A percentile compares a stretch with the other conserved stretches of the same genome.
phyloP scores from a whole-genome alignment of 2,113 vertebrate species.

The Apeltes quadracus region DNA sequence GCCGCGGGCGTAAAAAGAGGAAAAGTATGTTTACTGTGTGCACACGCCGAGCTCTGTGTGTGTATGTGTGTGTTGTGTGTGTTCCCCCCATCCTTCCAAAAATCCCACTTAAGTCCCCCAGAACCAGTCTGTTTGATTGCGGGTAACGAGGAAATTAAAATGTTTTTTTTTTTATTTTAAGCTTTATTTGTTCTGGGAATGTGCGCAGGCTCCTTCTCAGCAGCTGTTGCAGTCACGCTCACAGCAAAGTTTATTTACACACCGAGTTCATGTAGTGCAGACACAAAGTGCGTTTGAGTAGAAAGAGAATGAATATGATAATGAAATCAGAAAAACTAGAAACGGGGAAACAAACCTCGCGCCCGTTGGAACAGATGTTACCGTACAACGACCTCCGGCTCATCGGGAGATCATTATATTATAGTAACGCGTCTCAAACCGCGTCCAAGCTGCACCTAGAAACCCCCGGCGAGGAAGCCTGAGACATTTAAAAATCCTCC shows the following conservation, averaged over 20 bases:
- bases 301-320: neutral
- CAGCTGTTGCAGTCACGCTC: conserved; percentile 2
- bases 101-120: conserved; percentile 40
- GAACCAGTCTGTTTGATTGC: conserved; percentile 48
- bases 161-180: conserved; percentile 13
- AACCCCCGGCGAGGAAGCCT: neutral
- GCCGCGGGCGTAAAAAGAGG: conserved; percentile 91
- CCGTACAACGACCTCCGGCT: neutral
- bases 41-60: conserved; percentile 2
- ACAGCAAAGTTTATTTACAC: neutral
- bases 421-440: neutral
- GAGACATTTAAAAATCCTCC: too few species aligned
- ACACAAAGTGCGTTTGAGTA: neutral
- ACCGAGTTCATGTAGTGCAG: too few species aligned
- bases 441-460: too few species aligned
- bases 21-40: conserved; percentile 84
- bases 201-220: conserved; percentile 17
- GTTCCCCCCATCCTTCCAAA: conserved; percentile 20
- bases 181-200: conserved; percentile 41
- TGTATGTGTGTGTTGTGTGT: too few species aligned
- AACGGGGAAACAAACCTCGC: neutral
- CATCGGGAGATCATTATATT: neutral
- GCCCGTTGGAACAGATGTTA: neutral
- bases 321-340: neutral
- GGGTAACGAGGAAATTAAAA: conserved; percentile 32